Evolutionary conservation across 2,113 vertebrate species (phyloP), one percentile per base, ranked within the genome.

Genomic region (Lagopus muta): DNA sequence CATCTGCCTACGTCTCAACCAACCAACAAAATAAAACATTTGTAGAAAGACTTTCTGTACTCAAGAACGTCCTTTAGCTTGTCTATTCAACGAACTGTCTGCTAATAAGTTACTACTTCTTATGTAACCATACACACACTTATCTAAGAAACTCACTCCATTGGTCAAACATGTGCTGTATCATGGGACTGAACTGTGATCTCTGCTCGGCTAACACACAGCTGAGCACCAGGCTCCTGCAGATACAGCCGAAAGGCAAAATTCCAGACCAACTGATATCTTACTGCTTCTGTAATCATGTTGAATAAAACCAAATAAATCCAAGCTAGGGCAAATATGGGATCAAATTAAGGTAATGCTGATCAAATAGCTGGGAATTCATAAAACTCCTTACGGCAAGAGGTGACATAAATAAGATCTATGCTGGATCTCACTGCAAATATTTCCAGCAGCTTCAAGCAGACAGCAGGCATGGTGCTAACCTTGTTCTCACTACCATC

Each of bases 131-230:
- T 10, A 66, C 36, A 45, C 20, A 66, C 50, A 54, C 80, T 92
- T 85, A 79, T 36, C 57, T 81, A 38, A 75, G 73, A 80, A 43
- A 67, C 27, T 32, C 80, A 4, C 40, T 47, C 81, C 84, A 74
- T 67, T 20, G 89, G 65, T 64, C 69, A 77, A 64, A 77, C 89
- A 94, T 43, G 73, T 95, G 97, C 93, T 79, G 19, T 55, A 92
- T 98, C 98, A 98, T 92, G 95, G 95, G 98, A 98, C 96, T 92
- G 84, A 94, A 94, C 95, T 94, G 94, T 97, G 96, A 97, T 60
- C 88, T 30, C 85, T 93, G 95, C 88, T 88, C 93, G 93, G 64
- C 84, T 81, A 66, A 74, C 60, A 91, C 78, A 4, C 19, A 20
- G 32, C 50, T 30, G 22, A n/a, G 76, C 61, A 73, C 75, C 10